Base-by-base conservation (phyloP, 1,140 invertebrate species). In the Rhopalosiphum padi region DNA sequence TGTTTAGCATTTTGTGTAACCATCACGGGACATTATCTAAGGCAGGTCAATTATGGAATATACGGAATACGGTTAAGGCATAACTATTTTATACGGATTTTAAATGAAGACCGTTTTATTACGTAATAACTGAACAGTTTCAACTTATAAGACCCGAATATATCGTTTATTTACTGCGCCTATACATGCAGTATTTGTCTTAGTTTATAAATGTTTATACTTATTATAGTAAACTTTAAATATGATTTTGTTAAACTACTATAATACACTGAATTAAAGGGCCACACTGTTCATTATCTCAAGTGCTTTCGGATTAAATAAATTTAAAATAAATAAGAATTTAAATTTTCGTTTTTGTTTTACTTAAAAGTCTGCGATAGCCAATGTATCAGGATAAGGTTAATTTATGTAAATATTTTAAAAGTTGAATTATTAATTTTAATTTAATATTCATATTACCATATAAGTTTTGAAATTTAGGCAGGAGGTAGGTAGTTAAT, bases 331-430 rank as follows among this genome's bases (percentile, higher is more conserved):
- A n/a, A 68, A 77, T n/a, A n/a, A 77, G 11, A n/a, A 77, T 77
- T 77, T 18, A 30, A 68, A 30, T 68, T n/a, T 11, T 18, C 5
- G 18, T 77, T 77, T 77, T n/a, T n/a, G 60, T n/a, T 77, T 77
- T 18, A n/a, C 60, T 77, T 77, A 77, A 77, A n/a, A 77, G 30
- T n/a, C 30, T 77, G 15, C 18, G 60, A n/a, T 35, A 77, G 60
- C n/a, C 30, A 6, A 18, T n/a, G 30, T 77, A 21, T 22, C 15
- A n/a, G 60, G 15, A 77, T n/a, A 18, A 77, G 60, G n/a, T 77
- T 77, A 77, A 77, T 77, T 77, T 77, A 77, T 77, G 60, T n/a
- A 77, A 77, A 77, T 77, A 77, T 77, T 77, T 77, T 77, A 77
- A n/a, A 77, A 77, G 60, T 77, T n/a, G 60, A 68, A 68, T 68